phyloP scores from a whole-genome alignment of 2,113 vertebrate genomes.

The Lophura nycthemera region DNA sequence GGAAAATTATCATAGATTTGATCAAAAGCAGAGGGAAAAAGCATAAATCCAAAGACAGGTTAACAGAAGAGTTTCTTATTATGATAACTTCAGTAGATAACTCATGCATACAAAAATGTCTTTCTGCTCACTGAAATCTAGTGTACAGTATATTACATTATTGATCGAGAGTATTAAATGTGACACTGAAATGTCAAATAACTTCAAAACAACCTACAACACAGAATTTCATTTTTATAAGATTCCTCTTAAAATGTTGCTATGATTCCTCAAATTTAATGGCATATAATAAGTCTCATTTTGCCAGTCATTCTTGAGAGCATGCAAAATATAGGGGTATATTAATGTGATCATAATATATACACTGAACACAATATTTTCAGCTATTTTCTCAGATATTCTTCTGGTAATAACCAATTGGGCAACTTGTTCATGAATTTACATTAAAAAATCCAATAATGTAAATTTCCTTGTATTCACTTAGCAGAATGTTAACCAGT shows the following conservation, averaged over 20 bases:
- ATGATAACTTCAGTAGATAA: not conserved
- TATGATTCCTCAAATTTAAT: not conserved
- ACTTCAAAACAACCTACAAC: not conserved
- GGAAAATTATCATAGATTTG: slow-evolving; percentile 43
- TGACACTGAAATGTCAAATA: not conserved
- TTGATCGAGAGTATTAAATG: not conserved
- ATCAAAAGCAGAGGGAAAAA: slow-evolving; percentile 30
- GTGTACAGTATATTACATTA: not conserved
- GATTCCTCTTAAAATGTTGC: not conserved
- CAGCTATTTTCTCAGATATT: not conserved
- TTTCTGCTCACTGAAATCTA: not conserved
- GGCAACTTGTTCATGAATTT: not conserved
- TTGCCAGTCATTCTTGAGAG: not conserved
- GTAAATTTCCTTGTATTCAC: not conserved
- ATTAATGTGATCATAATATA: not conserved
- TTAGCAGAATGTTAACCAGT: not conserved
- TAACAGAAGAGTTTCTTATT: slow-evolving; percentile 20
- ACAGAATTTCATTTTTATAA: not conserved
- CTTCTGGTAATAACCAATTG: not conserved
- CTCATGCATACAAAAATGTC: not conserved
- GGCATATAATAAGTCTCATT: not conserved
- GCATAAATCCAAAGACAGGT: slow-evolving; percentile 22
- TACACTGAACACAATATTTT: not conserved
- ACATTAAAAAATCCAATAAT: not conserved
- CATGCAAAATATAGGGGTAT: not conserved